Evolutionary conservation across 1,140 invertebrate species (phyloP).

Genomic region (Piezodorus guildinii): DNA sequence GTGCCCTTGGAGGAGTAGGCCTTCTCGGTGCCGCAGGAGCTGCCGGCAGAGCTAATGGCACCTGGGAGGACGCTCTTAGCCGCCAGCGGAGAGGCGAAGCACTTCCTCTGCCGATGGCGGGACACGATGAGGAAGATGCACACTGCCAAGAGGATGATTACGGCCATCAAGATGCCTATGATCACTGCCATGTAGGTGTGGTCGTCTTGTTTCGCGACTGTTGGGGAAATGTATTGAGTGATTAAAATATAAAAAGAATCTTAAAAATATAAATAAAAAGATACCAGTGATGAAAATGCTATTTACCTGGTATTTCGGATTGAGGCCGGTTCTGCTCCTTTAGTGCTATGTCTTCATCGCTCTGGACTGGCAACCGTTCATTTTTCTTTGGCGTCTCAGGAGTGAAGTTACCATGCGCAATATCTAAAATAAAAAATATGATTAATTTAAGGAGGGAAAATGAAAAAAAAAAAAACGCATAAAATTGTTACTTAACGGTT

Average conservation of each 20-base stretch:
- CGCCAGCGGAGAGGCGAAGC: constrained; percentile 57
- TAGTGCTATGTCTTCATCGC: constrained; percentile 39
- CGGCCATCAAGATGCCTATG: constrained; percentile 63
- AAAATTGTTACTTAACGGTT: too few relatives aligned
- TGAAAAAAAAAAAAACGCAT: too few relatives aligned
- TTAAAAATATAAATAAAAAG: neutral
- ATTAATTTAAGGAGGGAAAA: too few relatives aligned
- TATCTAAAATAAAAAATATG: constrained; percentile 37
- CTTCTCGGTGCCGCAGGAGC: constrained; percentile 39
- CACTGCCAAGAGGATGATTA: constrained; percentile 59
- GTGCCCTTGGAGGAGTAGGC: constrained; percentile 33
- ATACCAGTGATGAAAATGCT: neutral
- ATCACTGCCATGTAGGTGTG: constrained; percentile 69
- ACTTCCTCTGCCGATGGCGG: constrained; percentile 64
- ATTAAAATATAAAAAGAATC: neutral
- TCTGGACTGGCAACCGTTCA: constrained; percentile 34
- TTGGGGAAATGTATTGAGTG: neutral
- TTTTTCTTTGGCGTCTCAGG: constrained; percentile 39
- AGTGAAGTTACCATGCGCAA: constrained; percentile 61
- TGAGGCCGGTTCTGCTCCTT: constrained; percentile 35
- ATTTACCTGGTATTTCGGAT: constrained; percentile 28
- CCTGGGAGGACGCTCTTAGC: constrained; percentile 38
- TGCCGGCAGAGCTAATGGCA: constrained; percentile 31
- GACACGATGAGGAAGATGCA: constrained; percentile 67
- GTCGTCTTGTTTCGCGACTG: constrained; percentile 53